Base-by-base conservation (phyloP, 2,113 vertebrate species). In the Triplophysa tibetana region DNA sequence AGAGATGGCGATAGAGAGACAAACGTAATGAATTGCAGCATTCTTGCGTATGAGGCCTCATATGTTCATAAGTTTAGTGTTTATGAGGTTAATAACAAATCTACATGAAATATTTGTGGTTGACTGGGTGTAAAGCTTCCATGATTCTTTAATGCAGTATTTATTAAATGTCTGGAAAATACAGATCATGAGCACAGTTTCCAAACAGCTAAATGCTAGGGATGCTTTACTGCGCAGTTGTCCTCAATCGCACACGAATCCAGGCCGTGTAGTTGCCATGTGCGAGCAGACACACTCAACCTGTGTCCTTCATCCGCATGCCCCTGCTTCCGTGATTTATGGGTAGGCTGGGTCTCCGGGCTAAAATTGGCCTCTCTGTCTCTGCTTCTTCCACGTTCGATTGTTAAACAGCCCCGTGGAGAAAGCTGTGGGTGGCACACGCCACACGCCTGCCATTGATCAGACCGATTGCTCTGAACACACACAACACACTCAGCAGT, bases 351-450 rank as follows among this genome's bases (percentile, higher is more conserved):
- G 65, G 62, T 24, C 48, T 58, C 60, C n/a, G 24, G 48, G 56
- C 82, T 85, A 81, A 84, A 85, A 83, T 84, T 82, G 82, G 82
- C 78, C 8, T 21, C 45, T 38, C 52, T 69, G 72, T 76, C 67
- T 68, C 65, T 63, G 65, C 13, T 50, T 70, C 54, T 77, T 68
- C 70, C 50, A 21, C 23, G 56, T 75, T 64, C 60, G 29, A 69
- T 38, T 69, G 41, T 69, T 58, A 69, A 63, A 70, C 65, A 17
- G 12, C 48, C 63, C 64, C 50, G 11, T 26, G 5, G 24, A 68
- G 68, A 74, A 54, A 52, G 38, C 61, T 62, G 1, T 50, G 65
- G 29, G 64, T 8, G 19, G 11, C 75, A 65, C 63, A 52, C 50
- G 24, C 79, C 70, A 68, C 62, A 70, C 45, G 4, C 66, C 67